Evolutionary conservation across 2,797 vertebrate genomes (phyloP).

Genomic region (Rhabdomys pumilio): DNA sequence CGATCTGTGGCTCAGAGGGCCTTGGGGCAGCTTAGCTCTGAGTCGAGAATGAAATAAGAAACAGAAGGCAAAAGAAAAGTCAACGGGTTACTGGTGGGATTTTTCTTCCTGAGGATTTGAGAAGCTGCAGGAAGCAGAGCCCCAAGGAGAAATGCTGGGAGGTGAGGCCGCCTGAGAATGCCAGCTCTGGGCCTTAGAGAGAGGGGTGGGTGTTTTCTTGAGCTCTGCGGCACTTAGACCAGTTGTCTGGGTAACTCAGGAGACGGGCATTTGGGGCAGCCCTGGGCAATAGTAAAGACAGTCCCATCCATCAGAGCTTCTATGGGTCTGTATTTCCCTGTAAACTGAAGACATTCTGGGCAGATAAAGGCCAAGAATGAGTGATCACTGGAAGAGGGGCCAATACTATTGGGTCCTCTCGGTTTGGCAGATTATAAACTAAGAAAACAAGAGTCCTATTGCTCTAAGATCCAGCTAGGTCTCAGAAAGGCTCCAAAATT

Average conservation of each 20-base stretch:
- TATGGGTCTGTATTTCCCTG: conserved; percentile 48
- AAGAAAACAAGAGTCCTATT: conserved; percentile 15
- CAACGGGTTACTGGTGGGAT: not conserved
- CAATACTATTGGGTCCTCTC: not conserved
- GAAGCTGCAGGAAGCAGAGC: not conserved
- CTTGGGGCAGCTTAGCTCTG: conserved; percentile 23
- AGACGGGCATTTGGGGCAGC: not conserved
- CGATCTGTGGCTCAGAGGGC: conserved; percentile 2
- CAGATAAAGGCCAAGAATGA: conserved; percentile 21
- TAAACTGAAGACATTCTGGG: conserved; percentile 46
- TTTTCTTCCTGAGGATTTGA: conserved; percentile 61
- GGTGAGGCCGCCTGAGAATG: not conserved
- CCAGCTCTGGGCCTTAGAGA: not conserved
- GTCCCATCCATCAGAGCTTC: not conserved
- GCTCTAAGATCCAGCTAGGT: conserved; percentile 4
- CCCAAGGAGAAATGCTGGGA: not conserved
- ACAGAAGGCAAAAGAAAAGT: conserved; percentile 58
- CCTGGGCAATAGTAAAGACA: not conserved
- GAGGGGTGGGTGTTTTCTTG: not conserved
- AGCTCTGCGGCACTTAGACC: not conserved
- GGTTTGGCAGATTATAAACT: conserved; percentile 54
- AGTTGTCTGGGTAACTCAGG: not conserved
- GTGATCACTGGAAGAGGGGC: not conserved
- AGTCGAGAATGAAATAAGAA: conserved; percentile 50
- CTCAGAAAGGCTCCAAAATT: conserved; percentile 22